Percentiles rank a stretch among this genome's conserved stretches.
Conservation (phyloP, 2,888 invertebrate species). For the Campoletis raptor region DNA sequence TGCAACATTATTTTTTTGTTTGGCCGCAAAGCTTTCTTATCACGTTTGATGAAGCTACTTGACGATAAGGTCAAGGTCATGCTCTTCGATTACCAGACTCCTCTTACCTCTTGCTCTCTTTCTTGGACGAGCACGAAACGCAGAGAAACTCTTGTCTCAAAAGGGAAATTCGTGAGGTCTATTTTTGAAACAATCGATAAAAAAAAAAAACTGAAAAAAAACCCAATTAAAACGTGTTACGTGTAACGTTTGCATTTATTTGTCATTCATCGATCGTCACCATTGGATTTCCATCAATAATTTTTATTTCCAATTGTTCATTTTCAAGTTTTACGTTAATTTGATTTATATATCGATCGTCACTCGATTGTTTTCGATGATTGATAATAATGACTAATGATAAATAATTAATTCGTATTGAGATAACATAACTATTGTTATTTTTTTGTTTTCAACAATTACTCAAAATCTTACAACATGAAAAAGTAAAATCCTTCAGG, state of each 20-base stretch:
- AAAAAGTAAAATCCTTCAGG: neutral
- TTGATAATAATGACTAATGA: too few species aligned
- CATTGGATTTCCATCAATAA: neutral
- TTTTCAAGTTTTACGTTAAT: neutral
- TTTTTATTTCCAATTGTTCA: neutral
- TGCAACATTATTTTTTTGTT: conserved; percentile 2
- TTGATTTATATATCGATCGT: neutral
- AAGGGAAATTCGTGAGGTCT: neutral
- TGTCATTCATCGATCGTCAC: neutral
- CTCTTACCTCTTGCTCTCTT: neutral
- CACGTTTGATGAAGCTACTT: conserved; percentile 16
- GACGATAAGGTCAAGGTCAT: conserved; percentile 47
- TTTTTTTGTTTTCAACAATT: neutral
- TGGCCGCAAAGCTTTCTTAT: conserved; percentile 6
- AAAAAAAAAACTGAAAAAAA: conserved; percentile 2
- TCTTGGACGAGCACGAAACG: conserved; percentile 8
- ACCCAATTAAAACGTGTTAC: neutral
- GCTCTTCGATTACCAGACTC: conserved; percentile 41
- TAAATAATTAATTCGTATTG: neutral
- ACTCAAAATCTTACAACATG: neutral
- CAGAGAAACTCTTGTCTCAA: neutral
- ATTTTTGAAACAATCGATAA: conserved; percentile 32
- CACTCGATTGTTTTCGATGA: too few species aligned
- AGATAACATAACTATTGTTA: too few species aligned
- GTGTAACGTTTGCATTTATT: neutral